These are phyloP conservation scores for Merops nubicus DNA, from an alignment of 2,113 vertebrate species.

Conservation along the genomic window DNA sequence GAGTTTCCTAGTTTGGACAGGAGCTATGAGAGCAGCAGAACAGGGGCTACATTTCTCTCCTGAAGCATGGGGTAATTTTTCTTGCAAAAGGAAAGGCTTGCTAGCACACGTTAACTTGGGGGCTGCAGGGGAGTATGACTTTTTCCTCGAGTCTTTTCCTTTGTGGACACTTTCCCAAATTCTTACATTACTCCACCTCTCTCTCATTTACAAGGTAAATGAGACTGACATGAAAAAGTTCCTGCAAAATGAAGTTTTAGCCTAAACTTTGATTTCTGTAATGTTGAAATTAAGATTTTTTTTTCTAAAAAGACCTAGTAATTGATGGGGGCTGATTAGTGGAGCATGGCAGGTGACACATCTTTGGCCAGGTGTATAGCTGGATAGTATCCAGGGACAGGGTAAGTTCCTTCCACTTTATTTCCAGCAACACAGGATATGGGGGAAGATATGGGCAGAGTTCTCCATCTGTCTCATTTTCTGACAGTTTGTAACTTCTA, in stretches of 20 bases:
- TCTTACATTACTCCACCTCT: neutral
- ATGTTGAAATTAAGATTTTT: neutral
- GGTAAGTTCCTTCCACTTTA: neutral
- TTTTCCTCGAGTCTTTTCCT: neutral
- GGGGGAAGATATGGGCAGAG: neutral
- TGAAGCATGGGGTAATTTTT: neutral
- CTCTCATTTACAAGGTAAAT: neutral
- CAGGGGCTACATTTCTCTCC: neutral
- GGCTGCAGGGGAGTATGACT: neutral
- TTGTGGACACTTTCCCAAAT: neutral
- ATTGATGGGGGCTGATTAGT: neutral
- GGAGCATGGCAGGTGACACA: fast-evolving
- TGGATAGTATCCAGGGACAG: neutral
- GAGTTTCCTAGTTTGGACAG: neutral
- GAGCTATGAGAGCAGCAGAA: neutral
- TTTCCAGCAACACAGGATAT: neutral
- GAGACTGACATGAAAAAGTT: neutral
- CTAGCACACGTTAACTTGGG: neutral
- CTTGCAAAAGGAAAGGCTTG: neutral
- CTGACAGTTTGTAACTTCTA: neutral
- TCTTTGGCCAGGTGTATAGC: neutral
- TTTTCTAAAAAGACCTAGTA: neutral
- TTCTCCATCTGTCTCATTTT: neutral
- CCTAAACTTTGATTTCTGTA: neutral
- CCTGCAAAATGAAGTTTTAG: neutral